phyloP scores from a whole-genome alignment of 1,140 invertebrate species.

The Zaprionus nigranus region DNA sequence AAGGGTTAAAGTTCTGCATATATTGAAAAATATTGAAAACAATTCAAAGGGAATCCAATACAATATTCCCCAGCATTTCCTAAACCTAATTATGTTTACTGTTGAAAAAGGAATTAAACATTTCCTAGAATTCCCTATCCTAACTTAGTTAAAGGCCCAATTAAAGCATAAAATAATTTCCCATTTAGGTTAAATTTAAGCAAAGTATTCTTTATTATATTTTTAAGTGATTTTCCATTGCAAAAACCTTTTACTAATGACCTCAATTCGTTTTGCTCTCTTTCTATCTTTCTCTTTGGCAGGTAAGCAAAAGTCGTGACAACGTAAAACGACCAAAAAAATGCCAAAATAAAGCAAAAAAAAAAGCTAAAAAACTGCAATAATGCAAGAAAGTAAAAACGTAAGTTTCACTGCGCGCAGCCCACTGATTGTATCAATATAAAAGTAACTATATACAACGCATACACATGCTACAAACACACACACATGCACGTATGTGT shows the following conservation, averaged over 20 bases:
- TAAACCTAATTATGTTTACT: background rate
- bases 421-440: conserved; percentile 38
- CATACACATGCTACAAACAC: background rate
- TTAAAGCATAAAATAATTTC: background rate
- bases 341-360: conserved; percentile 21
- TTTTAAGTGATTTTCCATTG: conserved; percentile 39
- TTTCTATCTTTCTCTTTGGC: conserved; percentile 69
- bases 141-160: background rate
- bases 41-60: background rate
- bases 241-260: conserved; percentile 73
- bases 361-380: conserved; percentile 29
- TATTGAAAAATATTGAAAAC: background rate
- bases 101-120: background rate
- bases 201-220: background rate
- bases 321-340: conserved; percentile 61
- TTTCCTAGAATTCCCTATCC: background rate
- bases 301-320: conserved; percentile 76
- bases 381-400: conserved; percentile 59
- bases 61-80: background rate
- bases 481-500: background rate
- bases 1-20: background rate
- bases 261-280: conserved; percentile 61
- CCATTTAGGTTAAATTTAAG: background rate
- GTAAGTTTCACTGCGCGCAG: conserved; percentile 73
- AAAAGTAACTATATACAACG: conserved; percentile 19